phyloP scores from a whole-genome alignment of 2,888 invertebrate genomes.

The Lasioglossum marginatum region DNA sequence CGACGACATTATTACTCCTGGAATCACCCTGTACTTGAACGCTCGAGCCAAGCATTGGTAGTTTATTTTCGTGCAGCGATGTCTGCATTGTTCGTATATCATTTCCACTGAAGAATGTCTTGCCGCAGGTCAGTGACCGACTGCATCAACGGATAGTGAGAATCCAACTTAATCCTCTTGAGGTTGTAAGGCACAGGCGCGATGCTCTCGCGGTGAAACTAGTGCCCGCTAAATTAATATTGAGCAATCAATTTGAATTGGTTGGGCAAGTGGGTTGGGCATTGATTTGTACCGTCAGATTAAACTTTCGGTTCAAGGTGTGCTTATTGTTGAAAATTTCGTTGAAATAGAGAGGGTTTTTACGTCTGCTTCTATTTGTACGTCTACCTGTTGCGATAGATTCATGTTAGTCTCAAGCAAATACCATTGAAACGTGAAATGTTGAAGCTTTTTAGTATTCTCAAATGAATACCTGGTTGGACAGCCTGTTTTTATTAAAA shows the following conservation, averaged over 20 bases:
- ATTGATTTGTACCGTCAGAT: neutral
- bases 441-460: neutral
- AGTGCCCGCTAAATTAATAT: conserved; percentile 9
- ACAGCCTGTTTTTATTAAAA: neutral
- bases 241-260: conserved; percentile 7
- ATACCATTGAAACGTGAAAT: neutral
- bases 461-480: neutral
- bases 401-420: neutral
- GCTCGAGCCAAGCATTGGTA: neutral
- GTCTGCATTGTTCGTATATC: neutral
- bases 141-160: conserved; percentile 7
- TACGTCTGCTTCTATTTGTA: neutral
- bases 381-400: neutral
- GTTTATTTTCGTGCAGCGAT: neutral
- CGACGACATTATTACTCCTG: neutral
- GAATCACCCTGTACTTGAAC: neutral
- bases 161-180: neutral
- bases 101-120: conserved; percentile 1
- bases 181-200: neutral
- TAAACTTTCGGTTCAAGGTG: neutral
- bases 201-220: neutral
- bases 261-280: neutral
- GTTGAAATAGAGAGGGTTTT: neutral
- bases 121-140: neutral
- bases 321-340: neutral